Evolutionary conservation across 2,113 vertebrate species (phyloP).

Genomic region (Paracanthobrama guichenoti): DNA sequence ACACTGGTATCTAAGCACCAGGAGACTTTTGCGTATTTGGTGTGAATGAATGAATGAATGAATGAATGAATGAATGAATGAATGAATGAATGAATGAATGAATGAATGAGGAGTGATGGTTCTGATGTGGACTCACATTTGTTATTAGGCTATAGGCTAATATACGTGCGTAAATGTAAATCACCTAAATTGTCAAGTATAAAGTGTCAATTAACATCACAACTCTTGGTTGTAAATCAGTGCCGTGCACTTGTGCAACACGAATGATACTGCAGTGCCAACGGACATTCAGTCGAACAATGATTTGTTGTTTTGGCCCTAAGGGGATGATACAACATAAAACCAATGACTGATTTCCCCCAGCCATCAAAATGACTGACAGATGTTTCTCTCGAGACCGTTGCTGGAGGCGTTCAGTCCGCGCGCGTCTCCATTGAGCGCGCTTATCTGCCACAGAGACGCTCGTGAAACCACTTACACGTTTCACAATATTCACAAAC

Average conservation of each 20-base stretch:
- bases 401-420: neutral
- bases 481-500: neutral
- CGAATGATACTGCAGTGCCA: neutral
- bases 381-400: neutral
- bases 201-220: neutral
- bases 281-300: neutral
- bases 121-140: neutral
- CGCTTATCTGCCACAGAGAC: neutral
- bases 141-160: no score
- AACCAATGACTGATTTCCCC: neutral
- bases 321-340: conserved; percentile 2
- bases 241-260: neutral
- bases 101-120: neutral
- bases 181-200: neutral
- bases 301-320: conserved; percentile 18
- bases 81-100: neutral
- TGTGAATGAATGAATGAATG: neutral
- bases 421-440: conserved; percentile 17
- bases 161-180: neutral
- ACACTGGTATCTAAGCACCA: neutral
- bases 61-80: neutral
- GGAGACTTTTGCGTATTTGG: neutral
- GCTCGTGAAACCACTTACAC: neutral
- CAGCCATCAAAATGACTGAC: conserved; percentile 16
- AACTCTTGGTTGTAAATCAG: conserved; percentile 4